These are phyloP conservation scores for Metaphire vulgaris DNA, from an alignment of 1,140 invertebrate genomes.

Conservation along the genomic window DNA sequence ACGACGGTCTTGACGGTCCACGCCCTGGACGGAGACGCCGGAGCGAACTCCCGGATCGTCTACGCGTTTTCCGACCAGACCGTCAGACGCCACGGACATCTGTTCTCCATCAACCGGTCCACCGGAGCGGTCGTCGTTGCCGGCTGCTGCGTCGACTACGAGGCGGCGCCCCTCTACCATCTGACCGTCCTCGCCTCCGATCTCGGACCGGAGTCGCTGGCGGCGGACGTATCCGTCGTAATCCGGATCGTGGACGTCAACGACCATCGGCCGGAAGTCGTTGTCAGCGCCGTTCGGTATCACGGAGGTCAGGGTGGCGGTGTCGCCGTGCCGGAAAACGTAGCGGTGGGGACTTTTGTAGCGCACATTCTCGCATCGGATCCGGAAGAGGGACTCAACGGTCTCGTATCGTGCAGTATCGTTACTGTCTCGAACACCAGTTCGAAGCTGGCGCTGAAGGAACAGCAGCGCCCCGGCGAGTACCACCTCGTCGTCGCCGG, in stretches of 20 bases:
- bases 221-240: background rate
- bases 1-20: conserved; percentile 7
- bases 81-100: background rate
- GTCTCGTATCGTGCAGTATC: background rate
- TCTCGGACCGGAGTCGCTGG: conserved; percentile 7
- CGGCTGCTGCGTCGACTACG: conserved; percentile 4
- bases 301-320: background rate
- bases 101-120: conserved; percentile 10
- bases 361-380: conserved; percentile 17
- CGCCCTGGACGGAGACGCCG: conserved; percentile 22
- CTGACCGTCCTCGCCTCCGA: conserved; percentile 17
- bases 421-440: background rate
- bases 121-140: conserved; percentile 16
- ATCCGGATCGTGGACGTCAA: conserved; percentile 21
- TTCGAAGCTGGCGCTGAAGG: background rate
- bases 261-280: conserved; percentile 19
- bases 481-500: background rate
- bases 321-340: conserved; percentile 12
- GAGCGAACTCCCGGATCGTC: conserved; percentile 5
- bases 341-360: background rate
- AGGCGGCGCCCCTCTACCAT: conserved; percentile 12
- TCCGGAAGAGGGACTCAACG: conserved; percentile 5
- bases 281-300: background rate
- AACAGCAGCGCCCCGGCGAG: background rate
- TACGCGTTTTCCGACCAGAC: conserved; percentile 17